Conservation (phyloP, 2,797 vertebrate genomes). For the Galaxias olidus region DNA sequence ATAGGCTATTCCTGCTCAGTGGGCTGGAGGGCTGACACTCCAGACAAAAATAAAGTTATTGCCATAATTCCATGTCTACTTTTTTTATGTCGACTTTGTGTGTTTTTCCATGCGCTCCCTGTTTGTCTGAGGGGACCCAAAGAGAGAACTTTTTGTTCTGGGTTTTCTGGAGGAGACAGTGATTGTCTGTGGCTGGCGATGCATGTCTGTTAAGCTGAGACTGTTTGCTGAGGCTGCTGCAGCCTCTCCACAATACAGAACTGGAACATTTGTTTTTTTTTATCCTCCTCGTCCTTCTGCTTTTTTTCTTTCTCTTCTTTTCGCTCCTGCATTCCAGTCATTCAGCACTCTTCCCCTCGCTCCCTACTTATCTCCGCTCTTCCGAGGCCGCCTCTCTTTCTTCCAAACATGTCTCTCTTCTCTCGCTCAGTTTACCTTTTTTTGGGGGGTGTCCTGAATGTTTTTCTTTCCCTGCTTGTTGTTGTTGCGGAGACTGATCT, state of each 20-base stretch:
- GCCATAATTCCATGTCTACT: no score
- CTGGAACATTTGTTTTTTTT: conserved; percentile 40
- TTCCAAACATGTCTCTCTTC: conserved; percentile 46
- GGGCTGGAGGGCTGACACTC: conserved; percentile 11
- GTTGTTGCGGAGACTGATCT: no score
- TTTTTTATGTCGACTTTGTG: no score
- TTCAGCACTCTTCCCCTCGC: conserved; percentile 56
- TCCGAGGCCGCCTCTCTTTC: conserved; percentile 59
- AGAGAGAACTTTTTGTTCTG: background rate
- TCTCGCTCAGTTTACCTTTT: background rate
- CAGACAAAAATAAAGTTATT: no score
- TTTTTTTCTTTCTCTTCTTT: conserved; percentile 32
- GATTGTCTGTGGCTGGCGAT: conserved; percentile 9
- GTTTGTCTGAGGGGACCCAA: no score
- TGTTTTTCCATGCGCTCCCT: no score
- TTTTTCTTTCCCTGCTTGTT: background rate
- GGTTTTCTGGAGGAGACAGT: background rate
- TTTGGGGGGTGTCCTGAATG: background rate
- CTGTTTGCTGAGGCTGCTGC: no score
- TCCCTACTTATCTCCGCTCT: conserved; percentile 65
- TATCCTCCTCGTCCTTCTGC: conserved; percentile 21
- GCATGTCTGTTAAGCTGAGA: no score
- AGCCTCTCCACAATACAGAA: conserved; percentile 3
- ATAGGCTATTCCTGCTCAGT: background rate
- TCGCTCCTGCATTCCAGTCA: conserved; percentile 64